Conservation (phyloP, 2,797 vertebrate species). For the Gymnocypris eckloni region DNA sequence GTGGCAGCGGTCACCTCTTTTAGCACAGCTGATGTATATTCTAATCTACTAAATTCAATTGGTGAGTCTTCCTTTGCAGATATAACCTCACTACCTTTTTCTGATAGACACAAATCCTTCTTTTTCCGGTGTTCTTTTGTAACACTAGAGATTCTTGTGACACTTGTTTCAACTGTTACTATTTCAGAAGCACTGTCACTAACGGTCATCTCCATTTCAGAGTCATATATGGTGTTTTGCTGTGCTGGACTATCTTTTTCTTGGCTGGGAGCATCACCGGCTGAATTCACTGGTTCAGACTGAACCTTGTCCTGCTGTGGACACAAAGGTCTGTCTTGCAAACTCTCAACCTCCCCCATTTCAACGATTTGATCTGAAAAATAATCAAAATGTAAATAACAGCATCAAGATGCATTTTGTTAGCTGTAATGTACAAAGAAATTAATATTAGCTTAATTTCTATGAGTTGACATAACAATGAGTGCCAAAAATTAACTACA, state of each 20-base stretch:
- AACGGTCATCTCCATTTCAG: slow-evolving; percentile 77
- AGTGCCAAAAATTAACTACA: not conserved
- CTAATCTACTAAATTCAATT: not conserved
- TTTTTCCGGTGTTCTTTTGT: slow-evolving; percentile 14
- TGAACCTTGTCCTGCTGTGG: slow-evolving; percentile 49
- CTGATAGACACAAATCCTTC: not conserved
- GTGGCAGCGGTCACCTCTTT: not conserved
- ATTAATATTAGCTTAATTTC: not conserved
- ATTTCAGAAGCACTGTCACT: slow-evolving; percentile 66
- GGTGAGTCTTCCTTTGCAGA: not conserved
- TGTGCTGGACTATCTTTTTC: slow-evolving; percentile 31
- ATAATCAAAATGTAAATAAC: not conserved
- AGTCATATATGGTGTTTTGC: slow-evolving; percentile 66
- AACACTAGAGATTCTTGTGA: slow-evolving; percentile 52
- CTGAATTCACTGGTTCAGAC: not conserved
- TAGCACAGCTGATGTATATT: not conserved
- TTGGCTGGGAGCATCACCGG: not conserved
- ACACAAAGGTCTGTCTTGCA: not conserved
- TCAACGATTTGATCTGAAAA: slow-evolving; percentile 37
- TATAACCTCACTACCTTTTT: slow-evolving; percentile 22
- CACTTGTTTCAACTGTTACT: slow-evolving; percentile 68
- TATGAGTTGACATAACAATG: not conserved
- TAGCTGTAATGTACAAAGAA: not conserved
- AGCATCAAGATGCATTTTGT: not conserved
- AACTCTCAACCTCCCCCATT: slow-evolving; percentile 17